Conservation (phyloP, 2,113 vertebrate genomes). For the Synchiropus splendidus region DNA sequence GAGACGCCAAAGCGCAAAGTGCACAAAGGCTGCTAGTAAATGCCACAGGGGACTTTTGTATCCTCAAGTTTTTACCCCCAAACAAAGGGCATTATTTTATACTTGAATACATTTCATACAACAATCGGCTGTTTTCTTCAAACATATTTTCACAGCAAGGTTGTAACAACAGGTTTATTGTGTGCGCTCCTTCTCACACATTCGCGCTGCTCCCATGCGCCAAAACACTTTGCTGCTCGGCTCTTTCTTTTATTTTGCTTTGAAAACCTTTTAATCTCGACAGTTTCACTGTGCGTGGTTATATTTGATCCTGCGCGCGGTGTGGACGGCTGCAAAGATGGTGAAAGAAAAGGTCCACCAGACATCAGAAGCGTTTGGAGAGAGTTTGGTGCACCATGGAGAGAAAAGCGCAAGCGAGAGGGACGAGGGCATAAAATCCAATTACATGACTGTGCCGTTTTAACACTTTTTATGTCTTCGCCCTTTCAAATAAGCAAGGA, state of each 20-base stretch:
- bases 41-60: constrained; percentile 96
- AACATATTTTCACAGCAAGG: constrained; percentile 99
- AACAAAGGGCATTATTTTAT: constrained; percentile 99
- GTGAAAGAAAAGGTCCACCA: constrained; percentile 58
- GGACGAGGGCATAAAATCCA: constrained; percentile 69
- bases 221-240: constrained; percentile 50
- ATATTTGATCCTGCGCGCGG: constrained; percentile 62
- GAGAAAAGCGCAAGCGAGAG: constrained; percentile 60
- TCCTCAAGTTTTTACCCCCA: constrained; percentile 85
- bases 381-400: constrained; percentile 55
- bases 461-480: constrained; percentile 57
- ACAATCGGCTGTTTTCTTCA: constrained; percentile 99
- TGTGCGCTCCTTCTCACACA: constrained; percentile 73
- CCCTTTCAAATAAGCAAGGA: constrained; percentile 42
- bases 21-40: constrained; percentile 90
- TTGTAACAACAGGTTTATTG: constrained; percentile 80
- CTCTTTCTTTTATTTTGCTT: constrained; percentile 26
- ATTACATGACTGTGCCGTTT: constrained; percentile 66
- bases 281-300: constrained; percentile 53
- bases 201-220: constrained; percentile 65
- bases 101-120: constrained; percentile 99
- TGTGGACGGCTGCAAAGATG: constrained; percentile 43
- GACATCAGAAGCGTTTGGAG: constrained; percentile 59
- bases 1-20: constrained; percentile 95
- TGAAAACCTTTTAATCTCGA: constrained; percentile 63